Conservation (phyloP, 2,797 vertebrate species). For the Remorina albescens region DNA sequence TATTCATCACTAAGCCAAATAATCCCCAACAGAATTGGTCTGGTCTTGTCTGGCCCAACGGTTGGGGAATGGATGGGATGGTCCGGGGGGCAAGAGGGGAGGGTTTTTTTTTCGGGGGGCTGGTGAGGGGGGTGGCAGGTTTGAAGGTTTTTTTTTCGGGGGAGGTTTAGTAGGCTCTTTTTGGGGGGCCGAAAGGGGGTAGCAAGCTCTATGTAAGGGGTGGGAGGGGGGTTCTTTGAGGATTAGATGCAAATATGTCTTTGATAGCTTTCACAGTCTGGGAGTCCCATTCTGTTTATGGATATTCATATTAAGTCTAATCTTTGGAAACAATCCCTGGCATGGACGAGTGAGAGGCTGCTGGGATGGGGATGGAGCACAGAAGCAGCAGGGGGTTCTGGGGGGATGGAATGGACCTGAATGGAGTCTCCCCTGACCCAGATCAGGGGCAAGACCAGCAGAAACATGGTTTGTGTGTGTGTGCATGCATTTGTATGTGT, state of each 20-base stretch:
- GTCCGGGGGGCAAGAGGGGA: conserved; percentile 78
- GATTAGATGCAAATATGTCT: conserved; percentile 90
- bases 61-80: conserved; percentile 83
- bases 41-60: conserved; percentile 83
- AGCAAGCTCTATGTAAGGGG: conserved; percentile 67
- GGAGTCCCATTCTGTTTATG: conserved; percentile 85
- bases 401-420: conserved; percentile 72
- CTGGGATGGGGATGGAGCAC: conserved; percentile 63
- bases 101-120: conserved; percentile 61
- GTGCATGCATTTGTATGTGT: conserved; percentile 32
- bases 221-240: conserved; percentile 76
- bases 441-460: conserved; percentile 71
- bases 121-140: conserved; percentile 77
- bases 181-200: conserved; percentile 74
- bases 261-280: conserved; percentile 88
- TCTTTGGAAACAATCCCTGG: conserved; percentile 84
- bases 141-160: conserved; percentile 53
- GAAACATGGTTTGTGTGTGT: conserved; percentile 48
- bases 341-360: conserved; percentile 73
- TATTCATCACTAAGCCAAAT: conserved; percentile 88
- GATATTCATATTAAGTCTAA: conserved; percentile 86
- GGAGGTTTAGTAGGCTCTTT: conserved; percentile 74
- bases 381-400: conserved; percentile 75
- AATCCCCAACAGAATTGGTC: conserved; percentile 87
- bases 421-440: conserved; percentile 75